Conservation (phyloP, 1,140 invertebrate species). For the Zaprionus kolodkinae region DNA sequence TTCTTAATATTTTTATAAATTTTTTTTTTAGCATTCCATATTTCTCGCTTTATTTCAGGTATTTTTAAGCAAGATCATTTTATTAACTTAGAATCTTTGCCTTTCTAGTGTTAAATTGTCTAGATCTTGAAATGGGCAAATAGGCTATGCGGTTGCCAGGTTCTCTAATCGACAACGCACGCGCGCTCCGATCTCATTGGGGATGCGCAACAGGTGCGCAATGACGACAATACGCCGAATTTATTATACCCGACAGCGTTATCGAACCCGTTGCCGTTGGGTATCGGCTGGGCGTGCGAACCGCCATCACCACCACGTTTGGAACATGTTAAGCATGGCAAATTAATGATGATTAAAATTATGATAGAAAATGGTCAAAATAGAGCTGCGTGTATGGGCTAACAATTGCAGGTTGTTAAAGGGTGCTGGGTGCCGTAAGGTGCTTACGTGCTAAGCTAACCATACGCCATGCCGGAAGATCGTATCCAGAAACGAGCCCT, state of each 20-base stretch:
- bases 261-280: neutral
- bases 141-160: conserved; percentile 29
- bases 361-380: conserved; percentile 13
- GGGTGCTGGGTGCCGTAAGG: conserved; percentile 13
- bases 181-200: conserved; percentile 63
- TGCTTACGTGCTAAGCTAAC: conserved; percentile 52
- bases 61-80: no score
- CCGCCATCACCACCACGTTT: conserved; percentile 31
- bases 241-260: conserved; percentile 40
- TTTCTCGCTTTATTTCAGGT: conserved; percentile 1
- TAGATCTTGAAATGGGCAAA: conserved; percentile 39
- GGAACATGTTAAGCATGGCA: conserved; percentile 54
- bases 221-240: conserved; percentile 32
- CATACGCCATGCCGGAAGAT: conserved; percentile 65
- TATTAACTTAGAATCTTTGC: neutral
- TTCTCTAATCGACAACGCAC: conserved; percentile 54
- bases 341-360: conserved; percentile 29
- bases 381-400: conserved; percentile 38
- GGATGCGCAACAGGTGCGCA: conserved; percentile 47
- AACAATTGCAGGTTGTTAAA: conserved; percentile 29
- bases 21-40: neutral
- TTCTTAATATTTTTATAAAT: neutral
- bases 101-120: conserved; percentile 21
- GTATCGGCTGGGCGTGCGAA: conserved; percentile 60
- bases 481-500: conserved; percentile 37